Conservation (phyloP, 2,888 invertebrate species). For the Plusia festucae region DNA sequence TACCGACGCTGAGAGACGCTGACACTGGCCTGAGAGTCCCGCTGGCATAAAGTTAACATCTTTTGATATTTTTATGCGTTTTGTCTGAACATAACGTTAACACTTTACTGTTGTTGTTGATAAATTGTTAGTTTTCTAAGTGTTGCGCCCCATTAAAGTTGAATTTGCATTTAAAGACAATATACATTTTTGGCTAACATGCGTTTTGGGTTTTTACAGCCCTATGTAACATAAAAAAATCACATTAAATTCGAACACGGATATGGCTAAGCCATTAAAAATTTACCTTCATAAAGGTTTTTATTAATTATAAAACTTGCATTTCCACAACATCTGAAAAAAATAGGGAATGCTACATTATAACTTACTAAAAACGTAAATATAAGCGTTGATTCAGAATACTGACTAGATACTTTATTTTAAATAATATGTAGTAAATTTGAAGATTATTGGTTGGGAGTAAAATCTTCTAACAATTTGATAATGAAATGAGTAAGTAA, state of each 20-base stretch:
- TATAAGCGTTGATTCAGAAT: conserved; percentile 66
- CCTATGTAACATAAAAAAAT: conserved; percentile 69
- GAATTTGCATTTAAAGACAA: conserved; percentile 82
- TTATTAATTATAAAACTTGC: conserved; percentile 49
- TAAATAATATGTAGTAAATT: conserved; percentile 60
- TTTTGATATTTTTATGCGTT: conserved; percentile 49
- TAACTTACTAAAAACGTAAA: conserved; percentile 67
- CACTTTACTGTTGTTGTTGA: conserved; percentile 81
- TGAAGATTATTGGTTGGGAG: conserved; percentile 62
- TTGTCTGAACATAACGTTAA: conserved; percentile 57
- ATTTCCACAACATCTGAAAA: conserved; percentile 60
- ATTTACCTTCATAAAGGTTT: conserved; percentile 55
- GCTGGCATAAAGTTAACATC: conserved; percentile 30
- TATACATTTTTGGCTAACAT: conserved; percentile 76
- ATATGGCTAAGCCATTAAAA: conserved; percentile 66
- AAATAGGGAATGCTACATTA: conserved; percentile 58
- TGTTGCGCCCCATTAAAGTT: conserved; percentile 80
- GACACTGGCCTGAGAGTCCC: conserved; percentile 15
- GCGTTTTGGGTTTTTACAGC: conserved; percentile 83
- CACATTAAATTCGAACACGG: conserved; percentile 55
- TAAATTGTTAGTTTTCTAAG: conserved; percentile 82
- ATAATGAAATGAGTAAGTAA: conserved; percentile 34
- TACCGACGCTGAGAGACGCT: too few species aligned
- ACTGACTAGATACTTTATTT: conserved; percentile 61
- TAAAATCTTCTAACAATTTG: conserved; percentile 59